Conservation (phyloP, 2,888 invertebrate genomes). For the Cetonia aurata region DNA sequence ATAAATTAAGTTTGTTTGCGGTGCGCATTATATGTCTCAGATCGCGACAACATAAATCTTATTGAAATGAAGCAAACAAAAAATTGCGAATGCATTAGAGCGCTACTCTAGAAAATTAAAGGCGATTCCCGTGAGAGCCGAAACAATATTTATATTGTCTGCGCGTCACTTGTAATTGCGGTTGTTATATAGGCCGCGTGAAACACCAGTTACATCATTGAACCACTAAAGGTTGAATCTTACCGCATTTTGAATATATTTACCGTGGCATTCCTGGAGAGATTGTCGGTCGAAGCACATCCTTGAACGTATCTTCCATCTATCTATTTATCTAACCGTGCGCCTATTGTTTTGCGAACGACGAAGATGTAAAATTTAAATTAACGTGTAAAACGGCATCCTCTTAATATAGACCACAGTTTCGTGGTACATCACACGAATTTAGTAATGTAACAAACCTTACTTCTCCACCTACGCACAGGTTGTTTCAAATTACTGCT, state of each 20-base stretch:
- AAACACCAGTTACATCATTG: slow-evolving; percentile 53
- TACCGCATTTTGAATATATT: slow-evolving; percentile 49
- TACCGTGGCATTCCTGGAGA: slow-evolving; percentile 51
- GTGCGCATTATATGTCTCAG: too few species aligned
- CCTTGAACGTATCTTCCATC: slow-evolving; percentile 48
- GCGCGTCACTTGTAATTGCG: slow-evolving; percentile 40
- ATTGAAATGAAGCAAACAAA: slow-evolving; percentile 5
- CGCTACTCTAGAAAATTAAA: slow-evolving; percentile 14
- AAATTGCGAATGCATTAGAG: not conserved
- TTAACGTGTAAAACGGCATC: not conserved
- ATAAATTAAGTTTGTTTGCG: too few species aligned
- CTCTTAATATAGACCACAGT: slow-evolving; percentile 7
- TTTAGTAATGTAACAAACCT: too few species aligned
- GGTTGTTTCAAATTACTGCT: too few species aligned
- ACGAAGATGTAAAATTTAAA: slow-evolving; percentile 10
- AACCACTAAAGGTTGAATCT: slow-evolving; percentile 54
- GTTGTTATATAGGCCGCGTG: slow-evolving; percentile 47
- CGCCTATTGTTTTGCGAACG: slow-evolving; percentile 28
- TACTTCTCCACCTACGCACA: too few species aligned
- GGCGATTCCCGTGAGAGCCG: slow-evolving; percentile 32
- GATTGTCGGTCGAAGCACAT: slow-evolving; percentile 49
- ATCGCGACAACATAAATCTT: not conserved
- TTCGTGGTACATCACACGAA: not conserved
- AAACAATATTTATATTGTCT: slow-evolving; percentile 32
- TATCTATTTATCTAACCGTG: slow-evolving; percentile 28